Base-by-base conservation (phyloP, 2,797 vertebrate species). In the Pangasius djambal region DNA sequence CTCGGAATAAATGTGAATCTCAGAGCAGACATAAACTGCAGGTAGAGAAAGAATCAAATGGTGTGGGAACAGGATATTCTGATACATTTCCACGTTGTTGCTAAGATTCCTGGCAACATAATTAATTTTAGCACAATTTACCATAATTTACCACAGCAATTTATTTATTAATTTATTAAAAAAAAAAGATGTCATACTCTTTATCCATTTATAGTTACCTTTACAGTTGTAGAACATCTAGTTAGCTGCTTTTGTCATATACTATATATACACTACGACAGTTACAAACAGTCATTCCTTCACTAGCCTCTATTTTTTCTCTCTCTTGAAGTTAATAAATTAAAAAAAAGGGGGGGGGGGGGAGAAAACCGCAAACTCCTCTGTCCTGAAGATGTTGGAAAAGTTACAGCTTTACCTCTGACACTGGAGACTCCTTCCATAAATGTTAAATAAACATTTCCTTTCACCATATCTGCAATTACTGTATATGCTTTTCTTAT, bases 261-360 rank as follows among this genome's bases (percentile, higher is more conserved):
- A 13, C 8, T 2, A 40, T 9, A 72, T 2, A 40, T 9, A 72
- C 34, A 34, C 6, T 72, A 37, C 37, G 37, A 72, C 16, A 40
- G 40, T 48, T 22, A 44, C 25, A 44, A 25, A 74, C 40, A 75
- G 4, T 44, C 22, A 0, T 16, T 69, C 4, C 13, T 8, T 69
- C 65, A 34, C 13, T 15, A 69, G 31, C n/a, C 15, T 69, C 13
- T 6, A 0, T 16, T 69, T 34, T 31, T 6, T 34, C 15, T 69
- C 67, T 34, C 3, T 75, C 40, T 44, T 22, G 34, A 40, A 72
- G 8, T 22, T 2, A 37, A 37, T 18, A 37, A 70, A 70, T 44
- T 2, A 8, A n/a, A 37, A 40, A 20, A 2, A 1, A 1, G 5
- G 4, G 59, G 28, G 4, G 1, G 5, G 6, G 5, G 5, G 4